phyloP scores from a whole-genome alignment of 2,888 invertebrate species.

The Chymomyza fuscimana region DNA sequence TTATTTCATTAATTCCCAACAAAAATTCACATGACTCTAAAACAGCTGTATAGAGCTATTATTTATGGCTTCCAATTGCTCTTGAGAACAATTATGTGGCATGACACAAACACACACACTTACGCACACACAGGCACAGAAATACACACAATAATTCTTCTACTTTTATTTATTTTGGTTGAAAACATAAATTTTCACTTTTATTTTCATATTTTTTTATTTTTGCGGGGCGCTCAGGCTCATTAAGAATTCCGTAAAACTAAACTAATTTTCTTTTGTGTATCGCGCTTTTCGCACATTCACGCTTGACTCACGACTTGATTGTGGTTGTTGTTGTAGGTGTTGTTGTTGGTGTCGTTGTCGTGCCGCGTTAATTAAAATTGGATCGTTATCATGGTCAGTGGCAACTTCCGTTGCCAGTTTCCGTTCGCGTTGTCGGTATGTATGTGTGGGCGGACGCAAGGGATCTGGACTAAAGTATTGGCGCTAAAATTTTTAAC shows the following conservation, averaged over 20 bases:
- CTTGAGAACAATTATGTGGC: constrained; percentile 27
- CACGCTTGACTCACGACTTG: constrained; percentile 22
- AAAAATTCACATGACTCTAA: constrained; percentile 6
- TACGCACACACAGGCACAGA: constrained; percentile 62
- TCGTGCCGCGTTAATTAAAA: constrained; percentile 63
- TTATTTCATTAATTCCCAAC: background rate
- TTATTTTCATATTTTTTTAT: constrained; percentile 43
- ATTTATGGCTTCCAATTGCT: constrained; percentile 66
- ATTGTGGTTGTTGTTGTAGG: constrained; percentile 25
- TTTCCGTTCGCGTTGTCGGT: constrained; percentile 39
- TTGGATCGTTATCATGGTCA: constrained; percentile 37
- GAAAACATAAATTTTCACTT: constrained; percentile 64
- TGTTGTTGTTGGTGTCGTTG: constrained; percentile 31
- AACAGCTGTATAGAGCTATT: constrained; percentile 51
- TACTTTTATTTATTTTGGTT: background rate
- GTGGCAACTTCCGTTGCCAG: constrained; percentile 54
- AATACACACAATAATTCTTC: background rate
- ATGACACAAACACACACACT: constrained; percentile 28
- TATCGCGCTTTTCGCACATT: constrained; percentile 2
- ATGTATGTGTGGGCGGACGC: constrained; percentile 46
- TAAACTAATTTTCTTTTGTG: constrained; percentile 26
- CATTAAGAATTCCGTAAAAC: constrained; percentile 68
- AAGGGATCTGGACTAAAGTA: constrained; percentile 57
- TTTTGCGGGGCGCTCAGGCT: constrained; percentile 18
- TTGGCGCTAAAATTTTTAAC: constrained; percentile 38